Conservation (phyloP, 2,888 invertebrate genomes). For the Drosophila pseudotalamancana region DNA sequence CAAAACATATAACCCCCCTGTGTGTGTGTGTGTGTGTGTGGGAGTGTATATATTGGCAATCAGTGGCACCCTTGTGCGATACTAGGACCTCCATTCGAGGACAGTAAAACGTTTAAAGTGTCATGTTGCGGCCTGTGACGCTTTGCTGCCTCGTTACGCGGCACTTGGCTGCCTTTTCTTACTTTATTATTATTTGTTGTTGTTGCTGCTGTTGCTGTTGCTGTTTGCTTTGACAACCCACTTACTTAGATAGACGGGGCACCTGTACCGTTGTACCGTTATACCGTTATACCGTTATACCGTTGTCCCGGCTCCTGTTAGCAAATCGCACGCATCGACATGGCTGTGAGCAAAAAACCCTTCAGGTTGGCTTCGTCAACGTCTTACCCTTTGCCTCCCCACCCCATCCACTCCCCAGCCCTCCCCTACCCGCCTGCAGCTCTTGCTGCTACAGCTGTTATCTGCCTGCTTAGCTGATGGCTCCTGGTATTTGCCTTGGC, state of each 20-base stretch:
- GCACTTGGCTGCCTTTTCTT: conserved; percentile 55
- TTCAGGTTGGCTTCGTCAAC: conserved; percentile 52
- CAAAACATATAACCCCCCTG: conserved; percentile 1
- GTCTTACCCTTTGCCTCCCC: conserved; percentile 2
- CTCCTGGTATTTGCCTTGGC: conserved; percentile 64
- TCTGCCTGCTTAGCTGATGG: conserved; percentile 71
- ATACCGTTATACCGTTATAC: too few relatives aligned
- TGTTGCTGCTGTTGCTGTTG: conserved; percentile 36
- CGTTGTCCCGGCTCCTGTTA: conserved; percentile 35
- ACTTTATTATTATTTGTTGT: conserved; percentile 72
- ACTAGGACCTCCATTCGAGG: conserved; percentile 25
- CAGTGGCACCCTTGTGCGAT: conserved; percentile 28
- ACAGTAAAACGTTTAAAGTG: conserved; percentile 75
- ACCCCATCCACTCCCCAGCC: too few relatives aligned
- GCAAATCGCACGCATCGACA: conserved; percentile 79
- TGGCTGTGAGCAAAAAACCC: conserved; percentile 50
- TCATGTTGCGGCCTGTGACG: conserved; percentile 59
- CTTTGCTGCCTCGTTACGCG: conserved; percentile 54
- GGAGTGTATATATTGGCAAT: conserved; percentile 39
- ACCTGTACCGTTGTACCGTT: conserved; percentile 34
- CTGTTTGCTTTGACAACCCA: conserved; percentile 79
- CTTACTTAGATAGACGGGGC: conserved; percentile 64
- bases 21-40: neutral
- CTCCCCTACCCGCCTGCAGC: neutral
- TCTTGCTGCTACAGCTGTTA: conserved; percentile 32